Conservation (phyloP, 2,113 vertebrate species). For the Enhydra lutris region DNA sequence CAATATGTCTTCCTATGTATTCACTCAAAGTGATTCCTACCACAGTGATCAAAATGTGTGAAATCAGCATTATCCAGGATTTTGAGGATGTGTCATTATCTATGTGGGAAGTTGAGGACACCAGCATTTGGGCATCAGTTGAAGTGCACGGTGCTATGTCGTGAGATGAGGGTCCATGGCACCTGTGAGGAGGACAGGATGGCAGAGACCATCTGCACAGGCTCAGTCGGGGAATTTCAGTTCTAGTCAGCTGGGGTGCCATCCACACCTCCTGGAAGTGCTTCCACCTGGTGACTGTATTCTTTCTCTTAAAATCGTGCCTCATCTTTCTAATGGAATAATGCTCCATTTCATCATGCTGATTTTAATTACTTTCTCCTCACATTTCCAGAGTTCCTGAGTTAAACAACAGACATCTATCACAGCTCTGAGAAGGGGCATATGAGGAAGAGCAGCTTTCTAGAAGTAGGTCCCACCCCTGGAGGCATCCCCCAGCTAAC, state of each 20-base stretch:
- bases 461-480: neutral
- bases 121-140: neutral
- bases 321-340: slow-evolving; percentile 66
- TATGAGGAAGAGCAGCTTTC: neutral
- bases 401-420: slow-evolving; percentile 56
- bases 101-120: neutral
- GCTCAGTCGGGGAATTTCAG: neutral
- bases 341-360: slow-evolving; percentile 52
- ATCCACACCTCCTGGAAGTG: slow-evolving; percentile 42
- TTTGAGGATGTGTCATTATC: neutral
- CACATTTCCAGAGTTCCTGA: slow-evolving; percentile 49
- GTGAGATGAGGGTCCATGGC: neutral
- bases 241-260: neutral
- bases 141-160: neutral
- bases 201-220: neutral
- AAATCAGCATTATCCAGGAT: neutral
- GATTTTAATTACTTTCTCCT: slow-evolving; percentile 35
- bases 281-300: slow-evolving; percentile 48
- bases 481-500: neutral
- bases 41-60: neutral
- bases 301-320: slow-evolving; percentile 29
- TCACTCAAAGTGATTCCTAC: neutral
- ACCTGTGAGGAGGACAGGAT: neutral
- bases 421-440: neutral
- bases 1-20: neutral